Conservation (phyloP, 2,888 invertebrate genomes). For the Vannuccia rotundouncinata region DNA sequence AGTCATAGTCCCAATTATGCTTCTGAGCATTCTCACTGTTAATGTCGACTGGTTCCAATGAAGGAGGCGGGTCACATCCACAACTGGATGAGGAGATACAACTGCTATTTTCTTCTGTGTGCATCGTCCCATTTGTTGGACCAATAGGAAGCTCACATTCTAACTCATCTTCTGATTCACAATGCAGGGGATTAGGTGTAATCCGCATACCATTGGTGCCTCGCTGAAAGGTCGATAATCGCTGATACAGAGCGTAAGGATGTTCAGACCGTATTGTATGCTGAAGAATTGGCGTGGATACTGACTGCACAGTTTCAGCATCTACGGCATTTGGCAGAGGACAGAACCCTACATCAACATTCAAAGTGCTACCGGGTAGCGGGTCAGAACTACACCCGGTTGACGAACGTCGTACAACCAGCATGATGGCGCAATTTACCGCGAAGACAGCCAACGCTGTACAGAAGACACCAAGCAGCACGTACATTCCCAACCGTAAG, state of each 20-base stretch:
- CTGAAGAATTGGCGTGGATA: background rate
- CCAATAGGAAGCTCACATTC: background rate
- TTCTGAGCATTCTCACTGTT: background rate
- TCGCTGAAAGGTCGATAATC: slow-evolving; percentile 2
- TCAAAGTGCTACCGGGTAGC: background rate
- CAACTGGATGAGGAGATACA: background rate
- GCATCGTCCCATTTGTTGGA: background rate
- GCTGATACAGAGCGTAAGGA: background rate
- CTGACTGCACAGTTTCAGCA: background rate
- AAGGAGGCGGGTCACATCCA: background rate
- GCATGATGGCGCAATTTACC: background rate
- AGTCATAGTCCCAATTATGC: background rate
- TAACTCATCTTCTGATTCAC: background rate
- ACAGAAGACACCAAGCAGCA: background rate
- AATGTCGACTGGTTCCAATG: background rate
- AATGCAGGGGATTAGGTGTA: background rate
- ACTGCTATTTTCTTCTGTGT: no score
- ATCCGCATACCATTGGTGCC: background rate
- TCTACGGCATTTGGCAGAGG: background rate
- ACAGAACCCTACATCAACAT: background rate
- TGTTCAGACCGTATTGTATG: background rate
- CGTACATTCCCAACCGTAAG: background rate
- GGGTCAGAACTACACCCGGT: background rate
- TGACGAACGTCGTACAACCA: background rate
- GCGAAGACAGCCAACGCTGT: background rate